These are phyloP conservation scores for Gulo gulo DNA, from an alignment of 2,113 vertebrate species.

Conservation along the genomic window DNA sequence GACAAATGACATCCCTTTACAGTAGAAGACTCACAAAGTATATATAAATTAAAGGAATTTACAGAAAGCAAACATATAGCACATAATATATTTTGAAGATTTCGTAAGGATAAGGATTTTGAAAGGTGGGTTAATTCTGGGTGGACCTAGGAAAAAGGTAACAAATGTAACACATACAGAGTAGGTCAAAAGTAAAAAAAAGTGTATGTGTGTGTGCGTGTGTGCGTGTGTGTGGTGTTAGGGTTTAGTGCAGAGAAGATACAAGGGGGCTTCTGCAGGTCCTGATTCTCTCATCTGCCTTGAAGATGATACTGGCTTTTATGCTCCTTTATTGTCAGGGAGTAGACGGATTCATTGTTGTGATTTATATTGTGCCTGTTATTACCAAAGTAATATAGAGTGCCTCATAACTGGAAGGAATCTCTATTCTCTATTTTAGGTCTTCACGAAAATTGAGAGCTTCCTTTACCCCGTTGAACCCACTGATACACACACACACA, in stretches of 20 bases:
- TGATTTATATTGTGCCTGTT: background rate
- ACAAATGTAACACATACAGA: background rate
- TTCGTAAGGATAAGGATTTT: background rate
- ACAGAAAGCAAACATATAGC: conserved; percentile 43
- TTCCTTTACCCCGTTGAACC: background rate
- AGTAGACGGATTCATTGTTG: background rate
- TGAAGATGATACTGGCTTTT: background rate
- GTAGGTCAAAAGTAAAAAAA: background rate
- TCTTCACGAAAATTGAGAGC: background rate
- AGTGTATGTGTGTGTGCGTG: background rate
- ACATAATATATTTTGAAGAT: conserved; percentile 37
- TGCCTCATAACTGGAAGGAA: background rate
- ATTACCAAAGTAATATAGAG: background rate
- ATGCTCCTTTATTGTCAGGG: background rate
- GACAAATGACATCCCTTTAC: conserved; percentile 40
- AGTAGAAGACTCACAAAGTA: conserved; percentile 36
- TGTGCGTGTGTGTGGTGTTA: background rate
- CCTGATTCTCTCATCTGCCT: background rate
- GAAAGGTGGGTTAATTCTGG: background rate
- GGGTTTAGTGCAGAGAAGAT: background rate
- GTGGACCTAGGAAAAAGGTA: background rate
- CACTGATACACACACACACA: background rate
- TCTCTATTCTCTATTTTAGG: background rate
- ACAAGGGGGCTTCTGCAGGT: background rate
- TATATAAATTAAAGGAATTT: conserved; percentile 61